A percentile compares a stretch with the other conserved stretches of the same genome.
Conservation (phyloP, 2,888 invertebrate genomes). For the Anodontia alba region DNA sequence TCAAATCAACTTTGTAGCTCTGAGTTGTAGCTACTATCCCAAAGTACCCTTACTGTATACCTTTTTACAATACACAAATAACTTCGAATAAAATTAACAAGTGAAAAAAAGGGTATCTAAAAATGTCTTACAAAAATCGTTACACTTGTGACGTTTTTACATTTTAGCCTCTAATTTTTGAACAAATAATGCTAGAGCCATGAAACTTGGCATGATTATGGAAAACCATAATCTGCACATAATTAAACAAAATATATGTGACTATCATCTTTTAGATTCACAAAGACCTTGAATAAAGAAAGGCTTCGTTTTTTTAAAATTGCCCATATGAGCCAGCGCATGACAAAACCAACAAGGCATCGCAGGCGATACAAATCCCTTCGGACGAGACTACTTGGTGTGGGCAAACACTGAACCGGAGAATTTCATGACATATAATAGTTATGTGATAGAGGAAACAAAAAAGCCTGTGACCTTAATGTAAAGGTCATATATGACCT, state of each 20-base stretch:
- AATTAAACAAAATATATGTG: background rate
- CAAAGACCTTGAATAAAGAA: background rate
- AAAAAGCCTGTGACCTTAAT: too few species aligned
- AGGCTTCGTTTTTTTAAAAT: background rate
- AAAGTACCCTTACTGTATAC: background rate
- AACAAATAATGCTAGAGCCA: background rate
- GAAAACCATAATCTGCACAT: too few species aligned
- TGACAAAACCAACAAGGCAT: too few species aligned
- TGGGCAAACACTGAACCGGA: too few species aligned
- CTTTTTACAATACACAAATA: background rate
- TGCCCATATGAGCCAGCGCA: background rate
- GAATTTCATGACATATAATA: too few species aligned
- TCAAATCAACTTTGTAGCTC: background rate
- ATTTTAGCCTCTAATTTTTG: background rate
- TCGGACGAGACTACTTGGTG: too few species aligned
- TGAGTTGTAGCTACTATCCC: background rate
- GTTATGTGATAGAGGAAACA: too few species aligned
- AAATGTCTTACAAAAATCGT: background rate
- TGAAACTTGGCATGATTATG: background rate
- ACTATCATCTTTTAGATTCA: background rate
- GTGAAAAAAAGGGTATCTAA: background rate
- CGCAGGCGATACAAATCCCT: too few species aligned
- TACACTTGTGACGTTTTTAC: background rate
- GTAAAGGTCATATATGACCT: too few species aligned
- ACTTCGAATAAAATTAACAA: background rate